Base-by-base conservation (phyloP, 2,888 invertebrate genomes). In the Caradrina kadenii region DNA sequence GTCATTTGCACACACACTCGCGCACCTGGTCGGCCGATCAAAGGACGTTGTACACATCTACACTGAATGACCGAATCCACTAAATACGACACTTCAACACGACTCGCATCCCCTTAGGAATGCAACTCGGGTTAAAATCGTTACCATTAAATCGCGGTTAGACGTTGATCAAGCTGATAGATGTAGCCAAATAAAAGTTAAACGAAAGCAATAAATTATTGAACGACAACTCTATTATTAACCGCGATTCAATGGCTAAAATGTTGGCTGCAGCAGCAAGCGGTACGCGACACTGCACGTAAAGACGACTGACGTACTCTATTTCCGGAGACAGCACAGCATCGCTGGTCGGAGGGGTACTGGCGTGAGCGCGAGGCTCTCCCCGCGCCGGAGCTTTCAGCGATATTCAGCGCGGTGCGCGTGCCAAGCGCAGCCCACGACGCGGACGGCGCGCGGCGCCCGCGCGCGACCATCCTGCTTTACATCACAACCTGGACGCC, bases 301-400 rank as follows among this genome's bases (percentile, higher is more conserved):
- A 87, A 82, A 88, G 86, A 82, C 86, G 86, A 87, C 89, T 89
- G 82, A 90, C 93, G 93, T 94, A 96, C 96, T 96, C 94, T 96
- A 96, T 96, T 95, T 95, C 94, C 95, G 95, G 96, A 96, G 96
- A 96, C 96, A 96, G 96, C 94, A 94, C 94, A 93, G 96, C 96
- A 96, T 96, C 95, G 96, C 96, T 95, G 96, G 96, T 96, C 96
- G 96, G 94, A 96, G 93, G 93, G 94, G 94, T 94, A 96, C 96
- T 96, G 96, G 92, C 93, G 92, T 86, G 88, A 88, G 87, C 83
- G 88, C 86, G 81, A 85, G 86, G 83, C 86, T 86, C 88, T 89
- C 91, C 91, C 90, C 91, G 90, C 89, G 90, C 87, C 89, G 87
- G 89, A 89, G 88, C 91, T 92, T 88, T 89, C 91, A 85, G 89